Evolutionary conservation across 2,113 vertebrate genomes (phyloP).

Genomic region (crab-eating macaque (Macaca fascicularis)): T2T-MFA8v1.1 NC_088377.1:93602501-93603000

Average conservation of each 20-base stretch:
- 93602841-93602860: neutral
- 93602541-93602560: neutral
- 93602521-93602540: neutral
- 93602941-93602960: neutral
- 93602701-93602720: neutral
- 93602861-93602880: neutral
- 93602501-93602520: neutral
- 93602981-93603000: neutral
- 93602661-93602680: neutral
- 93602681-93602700: neutral
- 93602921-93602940: neutral
- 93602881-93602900: neutral
- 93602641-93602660: neutral
- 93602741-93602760: neutral
- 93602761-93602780: neutral
- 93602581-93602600: neutral
- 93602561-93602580: neutral
- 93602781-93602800: neutral
- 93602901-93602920: neutral
- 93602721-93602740: neutral
- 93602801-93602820: neutral
- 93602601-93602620: neutral
- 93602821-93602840: neutral
- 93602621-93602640: neutral
- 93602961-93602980: neutral